These are phyloP conservation scores for Hydrocynus forskahlii DNA, from an alignment of 2,797 vertebrate species.

Conservation along the genomic window DNA sequence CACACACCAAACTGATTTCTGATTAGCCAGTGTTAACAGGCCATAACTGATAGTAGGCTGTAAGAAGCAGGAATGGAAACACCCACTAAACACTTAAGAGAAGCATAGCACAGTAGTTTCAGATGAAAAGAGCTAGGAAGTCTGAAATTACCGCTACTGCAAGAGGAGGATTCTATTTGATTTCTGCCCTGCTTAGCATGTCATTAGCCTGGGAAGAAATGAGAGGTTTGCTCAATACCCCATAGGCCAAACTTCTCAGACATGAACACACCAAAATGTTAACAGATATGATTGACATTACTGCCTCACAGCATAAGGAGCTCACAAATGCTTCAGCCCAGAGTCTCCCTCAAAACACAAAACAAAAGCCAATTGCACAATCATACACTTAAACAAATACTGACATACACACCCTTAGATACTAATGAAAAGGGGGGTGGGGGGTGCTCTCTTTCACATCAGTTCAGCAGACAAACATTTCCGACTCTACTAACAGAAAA, in stretches of 20 bases:
- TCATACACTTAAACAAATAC: neutral
- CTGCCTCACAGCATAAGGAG: neutral
- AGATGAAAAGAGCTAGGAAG: neutral
- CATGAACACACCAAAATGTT: neutral
- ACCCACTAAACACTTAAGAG: neutral
- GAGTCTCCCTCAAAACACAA: neutral
- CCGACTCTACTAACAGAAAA: neutral
- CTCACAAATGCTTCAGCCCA: neutral
- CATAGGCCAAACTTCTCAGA: slow-evolving; percentile 8
- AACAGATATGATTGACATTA: neutral
- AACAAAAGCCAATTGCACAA: neutral
- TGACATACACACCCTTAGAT: too few relatives aligned
- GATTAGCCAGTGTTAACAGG: neutral
- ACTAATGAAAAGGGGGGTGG: too few relatives aligned
- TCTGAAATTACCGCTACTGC: neutral
- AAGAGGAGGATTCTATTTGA: slow-evolving; percentile 23
- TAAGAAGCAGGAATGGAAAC: neutral
- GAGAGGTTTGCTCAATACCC: neutral
- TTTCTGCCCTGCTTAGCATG: neutral
- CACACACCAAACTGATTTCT: neutral
- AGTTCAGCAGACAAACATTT: slow-evolving; percentile 3
- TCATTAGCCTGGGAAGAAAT: slow-evolving; percentile 30
- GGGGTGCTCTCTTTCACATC: neutral
- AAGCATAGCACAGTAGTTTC: neutral
- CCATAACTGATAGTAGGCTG: neutral